Conservation (phyloP, 2,113 vertebrate species). For the Ammodramus savannarum region DNA sequence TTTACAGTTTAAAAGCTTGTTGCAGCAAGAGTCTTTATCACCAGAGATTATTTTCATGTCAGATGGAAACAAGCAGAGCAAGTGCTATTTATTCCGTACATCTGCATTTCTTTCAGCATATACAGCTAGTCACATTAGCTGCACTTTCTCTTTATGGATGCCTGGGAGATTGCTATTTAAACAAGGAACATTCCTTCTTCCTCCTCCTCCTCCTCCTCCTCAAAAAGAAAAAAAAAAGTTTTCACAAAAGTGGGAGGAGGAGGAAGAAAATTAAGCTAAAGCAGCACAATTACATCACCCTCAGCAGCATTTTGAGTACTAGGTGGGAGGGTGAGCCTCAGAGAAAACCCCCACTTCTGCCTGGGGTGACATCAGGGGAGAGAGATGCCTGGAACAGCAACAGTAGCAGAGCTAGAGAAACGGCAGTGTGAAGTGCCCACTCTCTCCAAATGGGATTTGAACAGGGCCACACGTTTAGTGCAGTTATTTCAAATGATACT, state of each 20-base stretch:
- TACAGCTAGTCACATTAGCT: neutral
- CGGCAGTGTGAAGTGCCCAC: neutral
- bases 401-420: neutral
- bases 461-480: neutral
- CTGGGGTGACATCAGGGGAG: neutral
- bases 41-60: neutral
- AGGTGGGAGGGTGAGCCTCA: neutral
- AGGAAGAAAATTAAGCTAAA: slow-evolving; percentile 13
- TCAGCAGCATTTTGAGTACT: neutral
- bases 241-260: neutral
- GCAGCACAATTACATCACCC: neutral
- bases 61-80: neutral
- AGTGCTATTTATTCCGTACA: neutral
- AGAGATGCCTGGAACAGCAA: neutral
- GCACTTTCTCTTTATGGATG: neutral
- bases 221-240: neutral
- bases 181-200: neutral
- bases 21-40: neutral
- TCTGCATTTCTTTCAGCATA: neutral
- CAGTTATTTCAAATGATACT: neutral
- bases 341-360: neutral
- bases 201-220: neutral
- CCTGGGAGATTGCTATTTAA: slow-evolving; percentile 16
- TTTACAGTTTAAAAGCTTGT: neutral
- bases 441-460: neutral